phyloP scores from a whole-genome alignment of 2,888 invertebrate genomes.

The Hanleya hanleyi region DNA sequence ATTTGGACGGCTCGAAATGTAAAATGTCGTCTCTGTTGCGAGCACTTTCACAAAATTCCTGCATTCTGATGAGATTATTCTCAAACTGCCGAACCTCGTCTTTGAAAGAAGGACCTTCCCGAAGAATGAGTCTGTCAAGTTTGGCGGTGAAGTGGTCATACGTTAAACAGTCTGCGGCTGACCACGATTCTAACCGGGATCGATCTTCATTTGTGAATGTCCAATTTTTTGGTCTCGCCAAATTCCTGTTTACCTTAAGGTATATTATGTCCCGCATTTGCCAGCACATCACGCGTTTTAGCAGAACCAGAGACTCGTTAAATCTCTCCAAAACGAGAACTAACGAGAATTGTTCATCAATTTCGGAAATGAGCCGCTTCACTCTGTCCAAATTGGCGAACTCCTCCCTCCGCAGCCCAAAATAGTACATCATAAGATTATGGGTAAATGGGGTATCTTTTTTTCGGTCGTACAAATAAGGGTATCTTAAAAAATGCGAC shows the following conservation, averaged over 20 bases:
- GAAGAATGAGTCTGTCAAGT: background rate
- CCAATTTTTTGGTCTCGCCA: conserved; percentile 34
- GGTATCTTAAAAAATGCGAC: background rate
- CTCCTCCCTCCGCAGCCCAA: background rate
- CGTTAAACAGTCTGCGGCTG: conserved; percentile 50
- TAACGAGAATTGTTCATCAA: conserved; percentile 60
- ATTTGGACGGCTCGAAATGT: background rate
- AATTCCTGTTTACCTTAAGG: conserved; percentile 42
- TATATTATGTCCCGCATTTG: conserved; percentile 65
- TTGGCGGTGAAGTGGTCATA: background rate
- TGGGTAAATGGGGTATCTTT: background rate
- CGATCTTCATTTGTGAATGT: conserved; percentile 32
- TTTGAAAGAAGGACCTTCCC: background rate
- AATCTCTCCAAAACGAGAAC: conserved; percentile 70
- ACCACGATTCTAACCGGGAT: conserved; percentile 56
- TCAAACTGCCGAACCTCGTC: background rate
- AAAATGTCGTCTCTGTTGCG: background rate
- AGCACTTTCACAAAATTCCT: background rate
- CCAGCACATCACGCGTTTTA: conserved; percentile 70
- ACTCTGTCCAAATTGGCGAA: conserved; percentile 15
- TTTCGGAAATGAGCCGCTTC: conserved; percentile 44
- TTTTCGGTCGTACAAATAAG: background rate
- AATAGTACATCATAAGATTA: background rate
- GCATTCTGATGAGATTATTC: background rate
- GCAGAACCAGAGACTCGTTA: conserved; percentile 67